phyloP scores from a whole-genome alignment of 2,113 vertebrate species.

The Pseudois nayaur region DNA sequence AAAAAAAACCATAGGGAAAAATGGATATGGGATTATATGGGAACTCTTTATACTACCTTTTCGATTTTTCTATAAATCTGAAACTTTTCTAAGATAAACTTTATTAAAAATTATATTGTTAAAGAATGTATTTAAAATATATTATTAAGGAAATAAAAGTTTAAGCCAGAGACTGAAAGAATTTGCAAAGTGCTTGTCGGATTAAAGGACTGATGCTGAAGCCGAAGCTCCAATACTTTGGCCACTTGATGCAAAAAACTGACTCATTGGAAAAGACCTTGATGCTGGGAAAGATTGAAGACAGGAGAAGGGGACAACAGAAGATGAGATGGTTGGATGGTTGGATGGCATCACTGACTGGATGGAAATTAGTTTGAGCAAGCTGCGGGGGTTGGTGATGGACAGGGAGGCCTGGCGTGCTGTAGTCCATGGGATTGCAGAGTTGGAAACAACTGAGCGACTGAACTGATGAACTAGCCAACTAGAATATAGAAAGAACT shows the following conservation, averaged over 20 bases:
- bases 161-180: background rate
- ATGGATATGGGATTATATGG: background rate
- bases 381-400: background rate
- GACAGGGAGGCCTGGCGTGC: background rate
- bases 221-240: background rate
- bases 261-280: background rate
- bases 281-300: background rate
- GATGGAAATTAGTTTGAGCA: background rate
- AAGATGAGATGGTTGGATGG: background rate
- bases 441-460: rapidly evolving
- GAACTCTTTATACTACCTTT: background rate
- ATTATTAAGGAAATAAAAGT: background rate
- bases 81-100: background rate
- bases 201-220: background rate
- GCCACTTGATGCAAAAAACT: background rate
- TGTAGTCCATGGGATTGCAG: background rate
- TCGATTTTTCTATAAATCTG: background rate
- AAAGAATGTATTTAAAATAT: background rate
- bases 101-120: background rate
- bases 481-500: background rate
- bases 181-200: background rate
- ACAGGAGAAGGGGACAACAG: background rate
- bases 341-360: background rate
- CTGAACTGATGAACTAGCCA: background rate
- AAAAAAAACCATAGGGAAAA: background rate